phyloP scores from a whole-genome alignment of 2,113 vertebrate genomes.

The Xiphophorus couchianus region DNA sequence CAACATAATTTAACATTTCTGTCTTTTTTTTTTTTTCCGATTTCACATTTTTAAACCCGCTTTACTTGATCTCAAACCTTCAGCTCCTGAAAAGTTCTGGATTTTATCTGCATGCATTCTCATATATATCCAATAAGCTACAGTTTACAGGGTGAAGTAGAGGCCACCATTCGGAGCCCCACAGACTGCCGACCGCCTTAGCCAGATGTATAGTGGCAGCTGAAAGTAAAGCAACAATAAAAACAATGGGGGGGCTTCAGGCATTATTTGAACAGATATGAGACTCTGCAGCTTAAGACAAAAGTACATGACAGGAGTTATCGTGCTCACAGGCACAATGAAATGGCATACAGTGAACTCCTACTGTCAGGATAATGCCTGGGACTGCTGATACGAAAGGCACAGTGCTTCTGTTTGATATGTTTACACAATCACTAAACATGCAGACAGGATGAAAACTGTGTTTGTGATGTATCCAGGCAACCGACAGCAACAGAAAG shows the following conservation, averaged over 20 bases:
- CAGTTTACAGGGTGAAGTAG: constrained; percentile 35
- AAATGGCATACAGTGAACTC: constrained; percentile 10
- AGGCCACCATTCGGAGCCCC: constrained; percentile 47
- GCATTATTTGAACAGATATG: constrained; percentile 14
- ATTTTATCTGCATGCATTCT: constrained; percentile 22
- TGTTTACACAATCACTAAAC: constrained; percentile 4
- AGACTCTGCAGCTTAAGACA: not conserved
- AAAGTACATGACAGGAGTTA: constrained; percentile 7
- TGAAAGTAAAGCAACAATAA: constrained; percentile 19
- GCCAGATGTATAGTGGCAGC: constrained; percentile 57
- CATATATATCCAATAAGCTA: constrained; percentile 23
- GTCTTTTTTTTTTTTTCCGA: not conserved
- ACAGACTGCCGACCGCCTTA: constrained; percentile 45
- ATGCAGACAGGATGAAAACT: constrained; percentile 5
- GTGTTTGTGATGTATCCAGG: constrained; percentile 20
- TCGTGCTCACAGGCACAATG: not conserved
- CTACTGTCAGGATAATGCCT: constrained; percentile 10
- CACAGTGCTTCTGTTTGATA: constrained; percentile 16
- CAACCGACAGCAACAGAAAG: constrained; percentile 35
- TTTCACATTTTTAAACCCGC: not conserved
- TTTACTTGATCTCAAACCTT: not conserved
- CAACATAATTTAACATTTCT: not conserved
- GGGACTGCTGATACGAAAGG: constrained; percentile 36
- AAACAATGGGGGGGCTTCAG: constrained; percentile 27
- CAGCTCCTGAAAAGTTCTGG: not conserved